Conservation (phyloP, 1,140 invertebrate genomes). For the Archegozetes longisetosus region DNA sequence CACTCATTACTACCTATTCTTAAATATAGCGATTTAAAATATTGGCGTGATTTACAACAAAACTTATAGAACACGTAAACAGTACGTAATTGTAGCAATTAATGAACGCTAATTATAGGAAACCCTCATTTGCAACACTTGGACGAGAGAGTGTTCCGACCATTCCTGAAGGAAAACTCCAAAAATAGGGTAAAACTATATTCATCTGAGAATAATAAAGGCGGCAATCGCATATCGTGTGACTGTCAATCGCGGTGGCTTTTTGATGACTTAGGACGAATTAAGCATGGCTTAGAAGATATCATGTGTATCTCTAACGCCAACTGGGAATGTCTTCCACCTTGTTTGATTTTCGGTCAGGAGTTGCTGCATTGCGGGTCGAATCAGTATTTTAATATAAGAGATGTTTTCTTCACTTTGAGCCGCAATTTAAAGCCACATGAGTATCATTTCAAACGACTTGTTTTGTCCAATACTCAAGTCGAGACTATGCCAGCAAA, state of each 20-base stretch:
- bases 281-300: slow-evolving; percentile 5
- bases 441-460: slow-evolving; percentile 3
- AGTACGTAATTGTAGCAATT: too few species aligned
- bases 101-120: too few species aligned
- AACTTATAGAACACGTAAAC: too few species aligned
- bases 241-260: slow-evolving; percentile 11
- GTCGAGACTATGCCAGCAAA: slow-evolving; percentile 6
- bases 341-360: slow-evolving; percentile 5
- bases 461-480: slow-evolving; percentile 7
- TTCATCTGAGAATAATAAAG: slow-evolving; percentile 1
- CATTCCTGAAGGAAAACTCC: slow-evolving; percentile 7
- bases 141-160: slow-evolving; percentile 10
- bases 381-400: slow-evolving; percentile 8
- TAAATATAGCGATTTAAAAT: too few species aligned
- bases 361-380: slow-evolving; percentile 12
- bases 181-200: slow-evolving; percentile 2
- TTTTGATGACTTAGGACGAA: slow-evolving; percentile 6
- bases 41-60: too few species aligned
- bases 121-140: slow-evolving; percentile 8
- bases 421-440: slow-evolving; percentile 2
- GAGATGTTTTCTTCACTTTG: slow-evolving; percentile 4
- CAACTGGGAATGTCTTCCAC: slow-evolving; percentile 10
- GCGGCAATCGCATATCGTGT: slow-evolving; percentile 2
- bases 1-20: too few species aligned
- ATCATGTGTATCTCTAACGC: slow-evolving; percentile 9